phyloP scores from a whole-genome alignment of 2,888 invertebrate genomes.

The Prosapia bicincta region DNA sequence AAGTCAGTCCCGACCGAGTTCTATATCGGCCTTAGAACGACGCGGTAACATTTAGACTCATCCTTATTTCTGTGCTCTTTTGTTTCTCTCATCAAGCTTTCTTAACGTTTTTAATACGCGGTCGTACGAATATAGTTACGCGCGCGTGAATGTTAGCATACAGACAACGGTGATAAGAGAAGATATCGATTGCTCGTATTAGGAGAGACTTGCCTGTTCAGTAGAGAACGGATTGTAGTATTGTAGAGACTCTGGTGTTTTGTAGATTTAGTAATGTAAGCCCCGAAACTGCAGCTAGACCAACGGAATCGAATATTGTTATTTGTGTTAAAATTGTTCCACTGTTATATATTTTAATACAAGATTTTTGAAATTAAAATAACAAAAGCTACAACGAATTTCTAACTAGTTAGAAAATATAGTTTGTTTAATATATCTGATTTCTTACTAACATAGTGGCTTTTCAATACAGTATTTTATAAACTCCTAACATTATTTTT shows the following conservation, averaged over 20 bases:
- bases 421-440: too few species aligned
- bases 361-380: too few species aligned
- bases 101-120: neutral
- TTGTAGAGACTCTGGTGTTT: neutral
- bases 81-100: neutral
- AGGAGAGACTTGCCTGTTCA: neutral
- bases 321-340: too few species aligned
- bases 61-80: neutral
- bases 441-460: too few species aligned
- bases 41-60: too few species aligned
- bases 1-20: neutral
- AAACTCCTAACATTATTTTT: too few species aligned
- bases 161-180: neutral
- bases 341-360: too few species aligned
- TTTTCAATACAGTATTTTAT: too few species aligned
- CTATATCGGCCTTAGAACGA: neutral
- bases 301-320: too few species aligned
- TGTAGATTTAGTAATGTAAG: neutral
- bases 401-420: too few species aligned
- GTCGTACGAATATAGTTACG: neutral
- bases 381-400: too few species aligned
- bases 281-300: neutral
- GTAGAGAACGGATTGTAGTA: neutral
- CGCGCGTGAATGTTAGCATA: neutral
- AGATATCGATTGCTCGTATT: neutral